Evolutionary conservation across 2,113 vertebrate species (phyloP).

Genomic region (Leptocoma aspasia): DNA sequence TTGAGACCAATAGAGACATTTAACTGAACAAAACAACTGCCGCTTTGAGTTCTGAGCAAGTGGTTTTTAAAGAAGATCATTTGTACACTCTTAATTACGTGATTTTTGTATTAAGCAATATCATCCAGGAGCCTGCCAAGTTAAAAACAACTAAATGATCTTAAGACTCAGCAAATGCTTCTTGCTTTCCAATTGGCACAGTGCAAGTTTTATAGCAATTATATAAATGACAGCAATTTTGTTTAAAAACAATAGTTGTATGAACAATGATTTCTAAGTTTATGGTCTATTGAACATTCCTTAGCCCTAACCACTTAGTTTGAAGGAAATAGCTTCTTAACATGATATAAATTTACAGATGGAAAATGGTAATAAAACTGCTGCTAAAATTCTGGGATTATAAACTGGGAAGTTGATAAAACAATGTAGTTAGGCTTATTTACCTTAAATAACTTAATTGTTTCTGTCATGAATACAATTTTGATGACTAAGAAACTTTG

Average conservation of each 20-base stretch:
- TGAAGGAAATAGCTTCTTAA: background rate
- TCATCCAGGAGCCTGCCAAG: background rate
- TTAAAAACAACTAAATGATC: background rate
- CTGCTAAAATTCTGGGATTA: background rate
- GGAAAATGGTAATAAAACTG: background rate
- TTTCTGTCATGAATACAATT: background rate
- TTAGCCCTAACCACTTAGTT: background rate
- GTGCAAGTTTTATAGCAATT: background rate
- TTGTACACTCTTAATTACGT: background rate
- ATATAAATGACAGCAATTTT: background rate
- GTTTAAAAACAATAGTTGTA: background rate
- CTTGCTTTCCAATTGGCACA: background rate
- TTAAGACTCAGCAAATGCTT: background rate
- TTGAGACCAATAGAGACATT: background rate
- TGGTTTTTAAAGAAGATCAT: background rate
- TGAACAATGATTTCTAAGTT: background rate
- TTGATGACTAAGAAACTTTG: background rate
- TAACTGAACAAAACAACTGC: background rate
- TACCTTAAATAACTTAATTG: background rate
- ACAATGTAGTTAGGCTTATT: background rate
- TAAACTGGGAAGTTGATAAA: background rate
- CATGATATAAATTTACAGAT: background rate
- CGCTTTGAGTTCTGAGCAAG: background rate
- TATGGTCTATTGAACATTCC: background rate
- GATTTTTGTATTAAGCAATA: background rate